phyloP scores from a whole-genome alignment of 2,888 invertebrate genomes.

The Chelonus formosanus region DNA sequence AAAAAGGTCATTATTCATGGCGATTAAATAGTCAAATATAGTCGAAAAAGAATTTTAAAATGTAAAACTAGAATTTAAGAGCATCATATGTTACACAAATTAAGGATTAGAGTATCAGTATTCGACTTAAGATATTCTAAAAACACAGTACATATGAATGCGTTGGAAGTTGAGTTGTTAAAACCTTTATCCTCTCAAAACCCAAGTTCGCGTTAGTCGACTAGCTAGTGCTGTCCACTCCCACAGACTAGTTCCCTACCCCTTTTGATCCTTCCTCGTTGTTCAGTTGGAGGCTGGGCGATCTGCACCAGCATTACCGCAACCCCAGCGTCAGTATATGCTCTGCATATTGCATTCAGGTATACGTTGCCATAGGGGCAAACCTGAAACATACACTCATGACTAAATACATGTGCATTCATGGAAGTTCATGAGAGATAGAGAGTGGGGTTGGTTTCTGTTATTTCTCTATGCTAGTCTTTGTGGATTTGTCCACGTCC shows the following conservation, averaged over 20 bases:
- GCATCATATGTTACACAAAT: no score
- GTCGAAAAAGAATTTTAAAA: no score
- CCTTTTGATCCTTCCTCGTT: conserved; percentile 4
- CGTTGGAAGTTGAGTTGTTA: no score
- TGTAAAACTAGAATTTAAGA: no score
- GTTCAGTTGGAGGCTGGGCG: conserved; percentile 9
- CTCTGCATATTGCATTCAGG: conserved; percentile 56
- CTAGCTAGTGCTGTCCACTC: background rate
- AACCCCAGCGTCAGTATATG: conserved; percentile 37
- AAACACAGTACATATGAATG: no score
- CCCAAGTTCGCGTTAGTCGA: no score
- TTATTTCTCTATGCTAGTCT: conserved; percentile 25
- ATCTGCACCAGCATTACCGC: conserved; percentile 20
- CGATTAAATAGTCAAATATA: no score
- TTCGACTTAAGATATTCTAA: no score
- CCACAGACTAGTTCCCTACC: background rate
- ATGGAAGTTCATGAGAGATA: background rate
- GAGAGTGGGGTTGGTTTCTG: conserved; percentile 19
- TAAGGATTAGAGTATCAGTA: no score
- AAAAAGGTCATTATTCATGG: no score
- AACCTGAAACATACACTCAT: conserved; percentile 59
- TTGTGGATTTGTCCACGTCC: background rate
- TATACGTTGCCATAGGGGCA: conserved; percentile 33
- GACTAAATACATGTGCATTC: conserved; percentile 33
- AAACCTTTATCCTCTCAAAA: no score